These are phyloP conservation scores for Nipponacmea schrenckii DNA, from an alignment of 2,888 invertebrate genomes.

Conservation along the genomic window DNA sequence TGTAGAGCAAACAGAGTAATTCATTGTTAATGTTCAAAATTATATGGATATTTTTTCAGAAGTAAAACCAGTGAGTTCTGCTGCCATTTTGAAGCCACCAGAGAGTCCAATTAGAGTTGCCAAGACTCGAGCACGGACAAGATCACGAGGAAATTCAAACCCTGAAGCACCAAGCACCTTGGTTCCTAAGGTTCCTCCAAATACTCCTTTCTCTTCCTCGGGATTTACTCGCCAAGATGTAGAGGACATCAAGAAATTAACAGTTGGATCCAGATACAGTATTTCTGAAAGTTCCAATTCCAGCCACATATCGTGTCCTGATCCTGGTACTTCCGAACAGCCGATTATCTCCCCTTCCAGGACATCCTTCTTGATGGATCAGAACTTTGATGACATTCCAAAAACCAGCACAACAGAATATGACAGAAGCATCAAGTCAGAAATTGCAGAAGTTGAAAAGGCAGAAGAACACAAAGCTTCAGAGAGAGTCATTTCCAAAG, in stretches of 20 bases:
- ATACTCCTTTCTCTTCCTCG: conserved; percentile 28
- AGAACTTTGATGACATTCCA: not conserved
- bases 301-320: conserved; percentile 52
- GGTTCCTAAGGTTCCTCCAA: conserved; percentile 19
- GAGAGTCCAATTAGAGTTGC: too few species aligned
- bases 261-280: conserved; percentile 20
- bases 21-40: too few species aligned
- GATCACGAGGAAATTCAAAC: conserved; percentile 14
- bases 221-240: conserved; percentile 48
- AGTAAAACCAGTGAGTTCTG: too few species aligned
- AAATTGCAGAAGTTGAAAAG: not conserved
- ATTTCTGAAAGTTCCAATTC: conserved; percentile 50
- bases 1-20: too few species aligned
- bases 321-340: conserved; percentile 27
- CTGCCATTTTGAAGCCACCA: too few species aligned
- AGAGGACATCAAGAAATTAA: conserved; percentile 42
- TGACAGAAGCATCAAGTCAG: not conserved
- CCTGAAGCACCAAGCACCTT: not conserved
- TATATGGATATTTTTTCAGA: too few species aligned
- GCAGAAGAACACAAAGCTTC: not conserved
- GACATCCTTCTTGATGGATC: not conserved
- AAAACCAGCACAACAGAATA: not conserved
- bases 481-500: not conserved
- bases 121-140: not conserved
- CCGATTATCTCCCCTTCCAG: not conserved